Conservation (phyloP, 2,113 vertebrate species). For the Lepus europaeus region DNA sequence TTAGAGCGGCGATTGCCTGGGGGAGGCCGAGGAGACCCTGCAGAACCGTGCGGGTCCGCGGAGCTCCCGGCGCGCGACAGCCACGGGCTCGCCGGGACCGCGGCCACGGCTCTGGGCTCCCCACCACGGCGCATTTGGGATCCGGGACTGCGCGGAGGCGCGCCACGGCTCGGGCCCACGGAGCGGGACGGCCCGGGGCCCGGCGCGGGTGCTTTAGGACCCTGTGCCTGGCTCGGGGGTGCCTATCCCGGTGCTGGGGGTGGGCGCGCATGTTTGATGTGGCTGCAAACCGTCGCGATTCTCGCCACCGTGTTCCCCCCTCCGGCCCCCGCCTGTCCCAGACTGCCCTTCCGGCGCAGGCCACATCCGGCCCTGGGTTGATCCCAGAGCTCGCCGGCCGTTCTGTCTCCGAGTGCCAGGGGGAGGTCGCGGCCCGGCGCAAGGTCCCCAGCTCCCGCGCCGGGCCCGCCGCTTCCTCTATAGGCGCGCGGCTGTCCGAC, state of each 20-base stretch:
- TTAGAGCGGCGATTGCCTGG: no score
- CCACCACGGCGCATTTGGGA: background rate
- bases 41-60: background rate
- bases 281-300: slow-evolving; percentile 6
- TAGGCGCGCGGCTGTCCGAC: background rate
- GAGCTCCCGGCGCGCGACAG: background rate
- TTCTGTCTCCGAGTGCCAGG: background rate
- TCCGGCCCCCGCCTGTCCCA: background rate
- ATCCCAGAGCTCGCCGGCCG: background rate
- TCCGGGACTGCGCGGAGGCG: background rate
- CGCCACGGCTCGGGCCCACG: background rate
- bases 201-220: background rate
- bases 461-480: background rate
- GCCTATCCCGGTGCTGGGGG: background rate
- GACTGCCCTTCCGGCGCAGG: slow-evolving; percentile 61
- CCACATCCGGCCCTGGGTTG: slow-evolving; percentile 66
- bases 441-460: background rate
- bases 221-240: background rate
- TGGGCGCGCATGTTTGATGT: background rate
- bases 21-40: background rate
- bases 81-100: fast-evolving
- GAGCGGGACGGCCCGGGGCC: background rate
- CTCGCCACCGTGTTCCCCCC: background rate
- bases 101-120: background rate
- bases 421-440: background rate